Conservation (phyloP, 35 echinoderm and acorn worm genomes). For the Patiria miniata region DNA sequence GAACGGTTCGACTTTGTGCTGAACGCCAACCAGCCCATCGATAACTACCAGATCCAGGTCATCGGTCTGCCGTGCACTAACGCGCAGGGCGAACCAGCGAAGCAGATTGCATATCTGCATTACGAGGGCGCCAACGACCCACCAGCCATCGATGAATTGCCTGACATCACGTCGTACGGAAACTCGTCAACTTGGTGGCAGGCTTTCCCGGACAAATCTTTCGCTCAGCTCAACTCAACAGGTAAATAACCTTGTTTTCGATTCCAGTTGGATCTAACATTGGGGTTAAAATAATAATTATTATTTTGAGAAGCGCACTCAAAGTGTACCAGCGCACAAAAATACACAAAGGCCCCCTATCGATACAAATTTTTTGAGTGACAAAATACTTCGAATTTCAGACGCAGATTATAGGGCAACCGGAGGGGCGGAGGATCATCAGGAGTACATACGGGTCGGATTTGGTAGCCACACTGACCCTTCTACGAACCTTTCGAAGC, state of each 20-base stretch:
- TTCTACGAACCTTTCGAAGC: not conserved
- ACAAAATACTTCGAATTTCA: too few species aligned
- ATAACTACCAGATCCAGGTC: slow-evolving; percentile 83
- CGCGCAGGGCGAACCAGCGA: not conserved
- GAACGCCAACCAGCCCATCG: slow-evolving; percentile 55
- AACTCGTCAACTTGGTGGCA: not conserved
- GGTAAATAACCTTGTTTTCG: not conserved
- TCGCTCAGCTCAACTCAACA: not conserved
- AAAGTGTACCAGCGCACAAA: too few species aligned
- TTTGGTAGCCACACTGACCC: not conserved
- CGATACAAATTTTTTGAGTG: too few species aligned
- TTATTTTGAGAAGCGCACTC: too few species aligned
- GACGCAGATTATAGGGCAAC: too few species aligned
- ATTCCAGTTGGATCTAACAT: too few species aligned
- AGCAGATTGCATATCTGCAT: not conserved
- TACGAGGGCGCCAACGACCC: not conserved
- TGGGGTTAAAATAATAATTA: too few species aligned
- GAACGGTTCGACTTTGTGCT: slow-evolving; percentile 88
- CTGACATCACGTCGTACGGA: not conserved
- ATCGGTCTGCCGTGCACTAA: slow-evolving; percentile 27
- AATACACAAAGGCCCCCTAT: too few species aligned
- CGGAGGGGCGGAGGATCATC: not conserved
- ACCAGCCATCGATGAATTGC: not conserved
- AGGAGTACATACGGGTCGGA: not conserved
- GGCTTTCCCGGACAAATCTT: not conserved